Base-by-base conservation (phyloP, 2,113 vertebrate genomes). In the cattle (Bos taurus) region DNA sequence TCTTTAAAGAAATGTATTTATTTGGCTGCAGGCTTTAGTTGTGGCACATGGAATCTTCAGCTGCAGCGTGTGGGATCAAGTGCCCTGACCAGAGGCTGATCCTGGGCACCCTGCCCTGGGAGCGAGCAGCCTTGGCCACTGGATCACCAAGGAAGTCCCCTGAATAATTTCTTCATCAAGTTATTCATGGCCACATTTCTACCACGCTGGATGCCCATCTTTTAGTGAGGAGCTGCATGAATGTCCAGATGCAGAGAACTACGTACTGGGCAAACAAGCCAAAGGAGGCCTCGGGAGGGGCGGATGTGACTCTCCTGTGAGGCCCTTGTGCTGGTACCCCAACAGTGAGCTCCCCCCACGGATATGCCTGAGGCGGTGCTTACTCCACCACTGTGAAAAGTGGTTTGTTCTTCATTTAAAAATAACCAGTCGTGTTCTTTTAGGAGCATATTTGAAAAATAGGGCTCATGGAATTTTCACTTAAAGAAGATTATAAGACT, bases 321-420 rank as follows among this genome's bases (percentile, higher is more conserved):
- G 59, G n/a, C 1, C 30, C n/a, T 25, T 5, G 7, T 3, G 33
- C 40, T 25, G 50, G 21, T 4, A 4, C 16, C 16, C 26, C 21
- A 15, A 21, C 28, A 21, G n/a, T 2, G 21, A 54, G 23, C 52
- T 4, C 6, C 1, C 10, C 0, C 2, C 12, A 21, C 3, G 6
- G 84, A 43, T 33, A 15, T 56, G 30, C 12, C 82, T 4, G 6
- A 10, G 88, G 28, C 23, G 3, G 57, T 9, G 12, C 52, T 78
- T 67, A 57, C 40, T 64, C 46, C 26, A 16, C 60, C 71, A 81
- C 7, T 36, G 21, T n/a, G 81, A 89, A 93, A 91, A 64, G 46
- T 26, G 40, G 33, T 80, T 71, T n/a, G 11, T 48, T 71, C n/a
- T 48, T 82, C 46, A 46, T 19, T 54, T 52, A 81, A 52, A 43